A percentile compares a stretch with the other conserved stretches of the same genome.
Conservation (phyloP, 2,888 invertebrate species). For the Scaptodrosophila latifasciaeformis region DNA sequence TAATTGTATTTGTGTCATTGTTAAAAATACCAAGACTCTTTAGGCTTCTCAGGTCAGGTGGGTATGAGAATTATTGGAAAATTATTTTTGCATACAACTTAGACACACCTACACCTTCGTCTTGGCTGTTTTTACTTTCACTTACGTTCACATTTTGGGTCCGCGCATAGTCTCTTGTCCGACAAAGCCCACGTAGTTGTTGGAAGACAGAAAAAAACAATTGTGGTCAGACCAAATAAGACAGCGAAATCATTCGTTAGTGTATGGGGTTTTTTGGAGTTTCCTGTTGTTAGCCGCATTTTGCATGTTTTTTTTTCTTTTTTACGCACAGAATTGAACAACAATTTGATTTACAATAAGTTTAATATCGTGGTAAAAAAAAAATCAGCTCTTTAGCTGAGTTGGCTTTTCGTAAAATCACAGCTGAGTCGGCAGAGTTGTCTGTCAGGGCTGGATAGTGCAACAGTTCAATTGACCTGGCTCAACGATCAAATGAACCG, state of each 20-base stretch:
- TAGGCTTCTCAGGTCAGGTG: no score
- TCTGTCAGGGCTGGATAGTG: no score
- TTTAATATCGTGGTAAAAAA: conserved; percentile 27
- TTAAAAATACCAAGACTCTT: no score
- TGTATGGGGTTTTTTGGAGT: conserved; percentile 33
- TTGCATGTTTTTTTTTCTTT: conserved; percentile 57
- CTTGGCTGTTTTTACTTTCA: conserved; percentile 22
- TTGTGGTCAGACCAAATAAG: conserved; percentile 20
- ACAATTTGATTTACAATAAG: conserved; percentile 29
- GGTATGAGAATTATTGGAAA: no score
- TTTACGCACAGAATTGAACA: conserved; percentile 27
- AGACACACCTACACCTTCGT: neutral
- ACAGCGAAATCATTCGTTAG: conserved; percentile 35
- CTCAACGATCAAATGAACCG: no score
- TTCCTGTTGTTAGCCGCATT: conserved; percentile 50
- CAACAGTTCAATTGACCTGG: no score
- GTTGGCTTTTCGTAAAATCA: conserved; percentile 64
- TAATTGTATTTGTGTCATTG: no score
- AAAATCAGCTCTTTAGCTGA: conserved; percentile 60
- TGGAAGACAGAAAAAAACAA: conserved; percentile 48
- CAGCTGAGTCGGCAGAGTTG: conserved; percentile 27
- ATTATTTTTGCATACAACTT: neutral
- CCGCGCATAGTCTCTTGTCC: conserved; percentile 82
- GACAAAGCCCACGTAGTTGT: conserved; percentile 75
- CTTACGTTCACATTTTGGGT: conserved; percentile 83